Percentiles rank a stretch among this genome's conserved stretches.
phyloP scores from a whole-genome alignment of 2,113 vertebrate genomes.

The cattle (Bos taurus) region DNA sequence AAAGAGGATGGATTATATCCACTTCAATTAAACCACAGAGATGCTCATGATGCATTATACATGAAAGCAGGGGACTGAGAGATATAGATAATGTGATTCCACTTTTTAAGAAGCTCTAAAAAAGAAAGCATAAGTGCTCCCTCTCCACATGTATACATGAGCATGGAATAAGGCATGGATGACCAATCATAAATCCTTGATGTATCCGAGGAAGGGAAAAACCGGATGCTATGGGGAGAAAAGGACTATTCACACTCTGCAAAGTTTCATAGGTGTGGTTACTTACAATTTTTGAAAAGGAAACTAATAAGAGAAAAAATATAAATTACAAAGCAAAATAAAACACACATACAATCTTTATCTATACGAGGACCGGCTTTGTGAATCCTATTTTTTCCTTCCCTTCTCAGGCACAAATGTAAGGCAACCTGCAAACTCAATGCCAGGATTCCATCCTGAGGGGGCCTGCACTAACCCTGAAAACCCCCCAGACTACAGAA shows the following conservation, averaged over 20 bases:
- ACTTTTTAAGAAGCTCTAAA: neutral
- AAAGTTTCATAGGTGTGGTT: neutral
- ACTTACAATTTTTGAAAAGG: neutral
- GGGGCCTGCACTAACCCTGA: neutral
- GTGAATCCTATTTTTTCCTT: neutral
- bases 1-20: neutral
- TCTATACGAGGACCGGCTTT: neutral
- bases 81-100: neutral
- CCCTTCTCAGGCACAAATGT: neutral
- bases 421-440: neutral
- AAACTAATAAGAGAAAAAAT: neutral
- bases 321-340: neutral
- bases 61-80: neutral
- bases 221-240: accelerated
- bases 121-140: neutral
- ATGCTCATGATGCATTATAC: neutral
- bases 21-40: neutral
- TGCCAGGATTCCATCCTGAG: neutral
- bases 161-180: neutral
- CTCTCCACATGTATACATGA: neutral
- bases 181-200: neutral
- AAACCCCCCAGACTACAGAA: neutral
- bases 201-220: neutral
- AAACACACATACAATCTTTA: neutral
- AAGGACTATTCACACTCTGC: neutral